Conservation (phyloP, 2,113 vertebrate genomes). For the Albula glossodonta region DNA sequence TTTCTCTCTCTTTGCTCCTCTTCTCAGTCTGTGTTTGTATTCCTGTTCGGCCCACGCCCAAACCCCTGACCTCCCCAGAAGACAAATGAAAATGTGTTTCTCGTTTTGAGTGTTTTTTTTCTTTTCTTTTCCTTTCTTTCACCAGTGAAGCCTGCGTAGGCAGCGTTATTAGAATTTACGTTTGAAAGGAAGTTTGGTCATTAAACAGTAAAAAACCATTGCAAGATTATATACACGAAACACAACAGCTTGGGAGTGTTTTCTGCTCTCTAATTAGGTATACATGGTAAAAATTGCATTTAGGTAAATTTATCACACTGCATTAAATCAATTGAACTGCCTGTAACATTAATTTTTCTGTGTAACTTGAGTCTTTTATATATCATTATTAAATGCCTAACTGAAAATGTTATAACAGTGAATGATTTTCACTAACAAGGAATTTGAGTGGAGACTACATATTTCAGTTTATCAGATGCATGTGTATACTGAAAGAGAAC, state of each 20-base stretch:
- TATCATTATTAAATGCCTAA: no score
- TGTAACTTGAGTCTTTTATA: no score
- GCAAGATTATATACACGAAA: neutral
- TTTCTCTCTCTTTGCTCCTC: neutral
- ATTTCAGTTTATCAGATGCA: neutral
- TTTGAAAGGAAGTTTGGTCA: neutral
- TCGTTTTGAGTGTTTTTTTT: neutral
- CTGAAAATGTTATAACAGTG: neutral
- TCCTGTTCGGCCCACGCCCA: neutral
- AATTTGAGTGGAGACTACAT: neutral
- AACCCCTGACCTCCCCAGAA: conserved; percentile 13
- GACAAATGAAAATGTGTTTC: conserved; percentile 11
- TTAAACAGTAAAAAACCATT: neutral
- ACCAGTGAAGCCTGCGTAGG: neutral
- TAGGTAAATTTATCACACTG: neutral
- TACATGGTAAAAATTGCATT: neutral
- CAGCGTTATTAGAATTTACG: neutral
- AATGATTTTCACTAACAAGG: neutral
- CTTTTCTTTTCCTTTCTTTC: neutral
- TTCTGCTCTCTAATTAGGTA: neutral
- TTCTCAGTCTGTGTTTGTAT: neutral
- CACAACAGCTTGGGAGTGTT: neutral
- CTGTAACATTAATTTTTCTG: neutral
- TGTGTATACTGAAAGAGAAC: neutral
- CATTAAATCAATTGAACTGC: neutral